These are phyloP conservation scores for Aphelocoma coerulescens DNA, from an alignment of 2,113 vertebrate genomes.

Conservation along the genomic window DNA sequence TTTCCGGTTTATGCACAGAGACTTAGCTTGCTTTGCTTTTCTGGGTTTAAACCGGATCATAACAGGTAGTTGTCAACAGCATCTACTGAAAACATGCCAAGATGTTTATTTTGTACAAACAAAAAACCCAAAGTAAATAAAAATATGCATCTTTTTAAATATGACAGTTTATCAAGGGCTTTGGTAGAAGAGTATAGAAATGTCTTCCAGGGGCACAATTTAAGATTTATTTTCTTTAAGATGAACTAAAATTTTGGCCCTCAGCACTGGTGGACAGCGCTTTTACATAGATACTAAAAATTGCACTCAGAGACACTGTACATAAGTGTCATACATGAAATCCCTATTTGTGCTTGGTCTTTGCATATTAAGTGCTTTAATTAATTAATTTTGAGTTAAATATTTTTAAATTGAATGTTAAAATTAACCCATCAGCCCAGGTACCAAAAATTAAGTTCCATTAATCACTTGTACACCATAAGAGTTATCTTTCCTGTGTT, in stretches of 20 bases:
- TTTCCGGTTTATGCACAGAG: too few relatives aligned
- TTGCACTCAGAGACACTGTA: neutral
- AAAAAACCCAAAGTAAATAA: neutral
- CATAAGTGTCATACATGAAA: too few relatives aligned
- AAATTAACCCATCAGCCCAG: too few relatives aligned
- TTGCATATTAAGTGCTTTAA: too few relatives aligned
- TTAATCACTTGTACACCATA: too few relatives aligned
- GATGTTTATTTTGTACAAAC: neutral
- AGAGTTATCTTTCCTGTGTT: too few relatives aligned
- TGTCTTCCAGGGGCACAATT: neutral
- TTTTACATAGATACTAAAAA: neutral
- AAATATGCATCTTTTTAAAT: neutral
- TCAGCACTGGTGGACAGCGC: neutral
- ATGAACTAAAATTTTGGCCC: neutral
- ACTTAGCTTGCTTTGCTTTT: too few relatives aligned
- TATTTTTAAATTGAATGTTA: too few relatives aligned
- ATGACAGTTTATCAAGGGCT: neutral
- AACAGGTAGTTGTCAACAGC: neutral
- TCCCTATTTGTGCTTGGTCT: too few relatives aligned
- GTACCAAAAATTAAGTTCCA: too few relatives aligned
- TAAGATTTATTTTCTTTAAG: neutral
- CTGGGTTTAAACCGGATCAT: too few relatives aligned
- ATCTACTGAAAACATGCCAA: neutral
- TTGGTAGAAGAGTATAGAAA: neutral
- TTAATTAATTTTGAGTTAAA: too few relatives aligned